Evolutionary conservation across 1,140 invertebrate species (phyloP), one percentile per base, ranked within the genome.

Genomic region (silkworm (Bombyx mori)): DNA sequence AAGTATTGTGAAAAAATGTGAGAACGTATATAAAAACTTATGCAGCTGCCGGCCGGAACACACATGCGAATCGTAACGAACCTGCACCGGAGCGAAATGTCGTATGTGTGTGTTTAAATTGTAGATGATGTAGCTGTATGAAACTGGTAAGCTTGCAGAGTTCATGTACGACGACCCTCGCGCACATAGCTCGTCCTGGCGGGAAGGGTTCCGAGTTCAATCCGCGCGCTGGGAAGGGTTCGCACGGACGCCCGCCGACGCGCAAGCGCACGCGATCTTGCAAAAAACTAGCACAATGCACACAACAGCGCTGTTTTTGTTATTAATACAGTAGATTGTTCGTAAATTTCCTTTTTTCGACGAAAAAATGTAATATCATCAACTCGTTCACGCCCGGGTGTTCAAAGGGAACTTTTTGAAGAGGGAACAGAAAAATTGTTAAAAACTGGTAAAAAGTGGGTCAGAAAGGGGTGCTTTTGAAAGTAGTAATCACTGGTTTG

Each of bases 291-390:
- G 58, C 71, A 87, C 79, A 85, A 85, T 76, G 73, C 69, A 65
- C 70, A 81, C 79, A 80, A 83, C 73, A 76, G 62, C 75, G 71
- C 79, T 79, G 79, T 82, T 80, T 75, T 84, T 85, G 81, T 85
- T 85, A 77, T 79, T 83, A 86, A 87, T 83, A 82, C 76, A 73
- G 71, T 66, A 77, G 80, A 87, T 85, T 87, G 84, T 87, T 84
- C 84, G 82, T 77, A 77, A 87, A 86, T 83, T 86, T 76, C 68
- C 70, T 75, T 35, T 83, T 86, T 76, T 75, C 77, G 66, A 62
- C 58, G 58, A 82, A 85, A 86, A 87, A 87, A 81, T 75, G 84
- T 87, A 87, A 85, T 87, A 87, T 87, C 84, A 87, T 87, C 84
- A 87, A 87, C 84, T 87, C 84, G 84, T 87, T 87, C 84, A 87